phyloP scores from a whole-genome alignment of 2,113 vertebrate species.

The Oreochromis tanganicae region DNA sequence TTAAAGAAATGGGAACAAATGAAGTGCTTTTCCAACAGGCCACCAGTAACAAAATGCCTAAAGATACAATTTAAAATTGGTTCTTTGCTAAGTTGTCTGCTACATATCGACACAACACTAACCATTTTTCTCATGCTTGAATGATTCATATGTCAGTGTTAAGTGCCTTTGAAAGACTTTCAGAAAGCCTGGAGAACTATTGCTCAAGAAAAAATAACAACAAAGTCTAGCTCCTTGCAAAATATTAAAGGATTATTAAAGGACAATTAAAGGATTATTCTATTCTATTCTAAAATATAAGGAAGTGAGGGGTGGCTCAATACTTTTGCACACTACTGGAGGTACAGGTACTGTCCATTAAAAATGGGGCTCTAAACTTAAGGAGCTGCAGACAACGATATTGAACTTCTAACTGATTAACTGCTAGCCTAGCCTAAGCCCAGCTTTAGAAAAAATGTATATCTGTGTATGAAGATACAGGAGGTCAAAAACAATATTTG shows the following conservation, averaged over 20 bases:
- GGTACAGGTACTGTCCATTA: neutral
- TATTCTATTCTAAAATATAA: neutral
- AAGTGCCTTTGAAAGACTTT: neutral
- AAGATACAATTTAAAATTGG: neutral
- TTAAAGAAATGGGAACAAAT: neutral
- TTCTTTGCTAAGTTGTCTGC: neutral
- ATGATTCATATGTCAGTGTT: neutral
- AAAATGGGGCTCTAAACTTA: neutral
- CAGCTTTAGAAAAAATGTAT: neutral
- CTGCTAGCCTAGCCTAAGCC: neutral
- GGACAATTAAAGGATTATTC: too few species aligned
- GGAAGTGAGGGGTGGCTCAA: neutral
- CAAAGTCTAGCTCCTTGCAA: neutral
- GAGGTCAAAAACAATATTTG: neutral
- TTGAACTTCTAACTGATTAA: neutral
- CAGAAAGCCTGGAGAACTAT: neutral
- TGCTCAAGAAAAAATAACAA: neutral
- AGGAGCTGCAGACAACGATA: neutral
- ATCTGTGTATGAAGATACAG: neutral
- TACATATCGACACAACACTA: neutral
- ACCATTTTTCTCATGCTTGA: neutral
- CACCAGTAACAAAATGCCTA: neutral
- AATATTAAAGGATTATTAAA: neutral
- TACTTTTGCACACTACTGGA: neutral
- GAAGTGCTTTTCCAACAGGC: neutral